A percentile compares a stretch with the other conserved stretches of the same genome.
Conservation (phyloP, 35 echinoderm and acorn worm genomes). For the Lytechinus variegatus region DNA sequence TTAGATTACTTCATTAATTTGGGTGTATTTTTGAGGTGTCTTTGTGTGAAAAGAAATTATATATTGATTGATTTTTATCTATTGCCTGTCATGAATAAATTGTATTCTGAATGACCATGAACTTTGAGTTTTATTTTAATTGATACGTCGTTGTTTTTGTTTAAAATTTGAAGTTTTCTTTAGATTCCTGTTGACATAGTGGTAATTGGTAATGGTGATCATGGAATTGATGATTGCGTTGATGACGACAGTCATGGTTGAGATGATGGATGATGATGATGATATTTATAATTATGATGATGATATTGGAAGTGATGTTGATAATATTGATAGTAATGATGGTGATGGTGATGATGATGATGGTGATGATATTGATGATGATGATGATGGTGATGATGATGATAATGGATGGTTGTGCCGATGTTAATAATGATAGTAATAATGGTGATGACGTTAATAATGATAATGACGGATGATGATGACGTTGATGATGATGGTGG, state of each 20-base stretch:
- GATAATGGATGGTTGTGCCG: background rate
- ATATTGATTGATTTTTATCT: background rate
- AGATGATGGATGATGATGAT: too few relatives aligned
- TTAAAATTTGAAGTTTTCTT: background rate
- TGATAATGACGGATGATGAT: background rate
- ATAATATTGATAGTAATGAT: background rate
- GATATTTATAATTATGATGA: background rate
- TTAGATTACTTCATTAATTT: background rate
- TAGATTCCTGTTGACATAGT: too few relatives aligned
- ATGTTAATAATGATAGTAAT: background rate
- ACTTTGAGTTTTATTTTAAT: too few relatives aligned
- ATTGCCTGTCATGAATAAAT: background rate
- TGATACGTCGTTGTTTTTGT: background rate
- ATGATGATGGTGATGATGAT: background rate
- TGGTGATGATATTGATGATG: background rate
- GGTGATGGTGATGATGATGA: background rate
- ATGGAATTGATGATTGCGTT: too few relatives aligned
- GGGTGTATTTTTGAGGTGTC: background rate
- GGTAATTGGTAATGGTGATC: too few relatives aligned
- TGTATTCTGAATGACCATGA: background rate
- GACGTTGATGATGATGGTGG: too few relatives aligned
- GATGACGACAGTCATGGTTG: too few relatives aligned
- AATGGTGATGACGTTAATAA: background rate
- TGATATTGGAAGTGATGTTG: background rate
- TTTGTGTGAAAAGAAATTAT: background rate